Evolutionary conservation across 30 jellyfish, hydroid and myxozoan species (phyloP).

Genomic region (Chironex yamaguchii): DNA sequence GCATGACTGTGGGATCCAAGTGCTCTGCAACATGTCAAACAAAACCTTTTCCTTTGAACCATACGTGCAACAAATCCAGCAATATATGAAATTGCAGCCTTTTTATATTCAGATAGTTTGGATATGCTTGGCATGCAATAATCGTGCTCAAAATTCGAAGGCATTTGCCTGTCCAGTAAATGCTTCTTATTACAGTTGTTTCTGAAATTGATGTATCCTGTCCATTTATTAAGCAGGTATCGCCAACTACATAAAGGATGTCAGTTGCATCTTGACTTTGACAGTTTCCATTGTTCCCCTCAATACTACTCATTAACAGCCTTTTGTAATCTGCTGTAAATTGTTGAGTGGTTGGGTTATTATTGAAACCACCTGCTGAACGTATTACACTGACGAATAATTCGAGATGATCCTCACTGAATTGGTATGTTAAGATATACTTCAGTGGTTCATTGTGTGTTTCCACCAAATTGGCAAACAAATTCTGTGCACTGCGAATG

Average conservation of each 20-base stretch:
- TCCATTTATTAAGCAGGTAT: slow-evolving; percentile 8
- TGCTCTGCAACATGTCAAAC: slow-evolving; percentile 28
- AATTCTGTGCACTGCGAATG: slow-evolving; percentile 5
- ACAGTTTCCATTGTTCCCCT: slow-evolving; percentile 41
- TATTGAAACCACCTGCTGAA: slow-evolving; percentile 67
- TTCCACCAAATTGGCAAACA: slow-evolving; percentile 24
- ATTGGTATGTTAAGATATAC: slow-evolving; percentile 27
- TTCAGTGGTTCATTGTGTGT: slow-evolving; percentile 15
- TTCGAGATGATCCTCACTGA: slow-evolving; percentile 52
- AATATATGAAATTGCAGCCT: slow-evolving; percentile 59
- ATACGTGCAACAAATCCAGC: slow-evolving; percentile 71
- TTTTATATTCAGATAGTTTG: slow-evolving; percentile 41
- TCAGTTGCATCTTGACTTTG: slow-evolving; percentile 39
- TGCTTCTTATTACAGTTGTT: no score
- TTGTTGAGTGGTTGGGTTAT: slow-evolving; percentile 57
- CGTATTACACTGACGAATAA: slow-evolving; percentile 61
- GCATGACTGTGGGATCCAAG: no score
- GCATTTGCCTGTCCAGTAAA: not conserved
- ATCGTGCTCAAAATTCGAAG: slow-evolving; percentile 25
- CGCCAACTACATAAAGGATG: slow-evolving; percentile 56
- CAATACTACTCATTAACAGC: not conserved
- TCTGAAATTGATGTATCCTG: not conserved
- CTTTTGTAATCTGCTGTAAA: slow-evolving; percentile 48
- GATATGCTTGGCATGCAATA: slow-evolving; percentile 34
- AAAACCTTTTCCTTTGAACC: slow-evolving; percentile 15